Evolutionary conservation across 1,140 invertebrate genomes (phyloP), one percentile per base, ranked within the genome.

Genomic region (Grapholita molesta): DNA sequence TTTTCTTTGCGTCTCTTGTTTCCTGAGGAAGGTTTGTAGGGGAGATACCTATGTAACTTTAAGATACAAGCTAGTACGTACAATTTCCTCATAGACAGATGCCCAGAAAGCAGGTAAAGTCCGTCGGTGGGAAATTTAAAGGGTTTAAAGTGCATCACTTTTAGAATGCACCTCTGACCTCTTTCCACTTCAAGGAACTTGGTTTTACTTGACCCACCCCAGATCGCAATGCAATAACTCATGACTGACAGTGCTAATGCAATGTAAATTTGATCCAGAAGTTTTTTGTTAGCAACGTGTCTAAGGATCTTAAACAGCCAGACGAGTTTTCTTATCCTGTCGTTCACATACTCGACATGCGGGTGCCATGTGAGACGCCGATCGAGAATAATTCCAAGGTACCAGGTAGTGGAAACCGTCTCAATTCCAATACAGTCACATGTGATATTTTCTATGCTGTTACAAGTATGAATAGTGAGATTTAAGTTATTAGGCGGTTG

Each of bases 231-330:
- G 7, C 66, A 48, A 18, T 67, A 67, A 32, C 18, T 67, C 21
- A 67, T 53, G 11, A 67, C 21, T 28, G 66, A 33, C 18, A 52
- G 25, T 3, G 66, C 48, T n/a, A 67, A 25, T 11, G 48, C 18
- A 3, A 8, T 67, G 12, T 67, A 53, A 12, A 67, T 52, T 4
- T 52, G 18, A 12, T 5, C n/a, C 18, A 53, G 12, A 12, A 67
- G 23, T 4, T 18, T 24, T 12, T 42, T 12, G 8, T n/a, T 12
- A 52, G 33, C 64, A 21, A 65, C n/a, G 25, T 67, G 66, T 52
- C 66, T 67, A 7, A 67, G 21, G n/a, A 35, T 52, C 32, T 67
- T 67, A 12, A 68, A 68, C 3, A 68, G 32, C 66, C 66, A 55
- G 2, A 55, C 21, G 3, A 68, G 23, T 21, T 68, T 68, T 1